These are phyloP conservation scores for Tragelaphus imberbis DNA, from an alignment of 2,113 vertebrate genomes.

Conservation along the genomic window DNA sequence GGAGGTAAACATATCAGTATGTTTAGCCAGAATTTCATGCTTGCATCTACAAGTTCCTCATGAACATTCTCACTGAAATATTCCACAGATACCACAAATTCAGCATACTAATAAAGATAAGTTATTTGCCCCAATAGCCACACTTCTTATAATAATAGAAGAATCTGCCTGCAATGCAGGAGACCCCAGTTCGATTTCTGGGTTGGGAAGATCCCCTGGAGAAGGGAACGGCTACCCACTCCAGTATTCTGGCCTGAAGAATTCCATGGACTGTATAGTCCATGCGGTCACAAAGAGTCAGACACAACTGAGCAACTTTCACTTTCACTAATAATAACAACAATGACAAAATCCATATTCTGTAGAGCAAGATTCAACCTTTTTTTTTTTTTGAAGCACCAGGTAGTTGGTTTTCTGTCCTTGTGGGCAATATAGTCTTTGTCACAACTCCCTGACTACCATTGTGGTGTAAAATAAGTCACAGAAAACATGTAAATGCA, in stretches of 20 bases:
- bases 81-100: background rate
- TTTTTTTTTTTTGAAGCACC: background rate
- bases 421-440: background rate
- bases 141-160: background rate
- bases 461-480: background rate
- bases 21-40: background rate
- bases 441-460: background rate
- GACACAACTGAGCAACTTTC: background rate
- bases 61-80: background rate
- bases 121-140: background rate
- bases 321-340: background rate
- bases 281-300: background rate
- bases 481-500: background rate
- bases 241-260: background rate
- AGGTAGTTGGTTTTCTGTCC: background rate
- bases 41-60: background rate
- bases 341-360: background rate
- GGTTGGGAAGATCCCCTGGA: background rate
- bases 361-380: background rate
- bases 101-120: background rate
- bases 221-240: accelerated
- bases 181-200: background rate
- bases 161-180: background rate
- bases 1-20: background rate
- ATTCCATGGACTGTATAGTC: background rate